A percentile compares a stretch with the other conserved stretches of the same genome.
phyloP scores from a whole-genome alignment of 2,888 invertebrate genomes.

The Dermolepida albohirtum region DNA sequence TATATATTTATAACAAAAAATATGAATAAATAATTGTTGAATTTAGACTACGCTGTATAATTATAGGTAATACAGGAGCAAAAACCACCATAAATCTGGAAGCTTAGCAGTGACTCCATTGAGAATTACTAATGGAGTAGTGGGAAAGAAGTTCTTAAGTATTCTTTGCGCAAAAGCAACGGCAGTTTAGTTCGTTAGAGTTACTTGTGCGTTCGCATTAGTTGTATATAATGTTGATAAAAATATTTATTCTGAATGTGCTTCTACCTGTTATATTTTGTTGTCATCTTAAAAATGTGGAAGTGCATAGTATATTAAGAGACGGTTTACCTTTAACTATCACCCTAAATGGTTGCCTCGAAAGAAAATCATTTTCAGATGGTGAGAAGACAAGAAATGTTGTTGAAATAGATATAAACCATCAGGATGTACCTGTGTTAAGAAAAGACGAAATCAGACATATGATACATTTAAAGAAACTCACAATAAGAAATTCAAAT shows the following conservation, averaged over 20 bases:
- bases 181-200: no score
- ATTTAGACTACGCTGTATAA: no score
- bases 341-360: constrained; percentile 33
- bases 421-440: constrained; percentile 33
- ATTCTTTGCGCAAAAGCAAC: no score
- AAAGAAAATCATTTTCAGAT: constrained; percentile 28
- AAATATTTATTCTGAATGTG: background rate
- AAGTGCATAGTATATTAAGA: constrained; percentile 8
- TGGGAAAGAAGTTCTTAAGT: no score
- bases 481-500: constrained; percentile 37
- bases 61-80: no score
- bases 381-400: constrained; percentile 15
- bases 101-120: no score
- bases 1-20: no score
- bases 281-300: constrained; percentile 2
- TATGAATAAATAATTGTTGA: no score
- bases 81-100: no score
- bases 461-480: constrained; percentile 8
- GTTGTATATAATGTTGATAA: constrained; percentile 3
- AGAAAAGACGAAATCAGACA: constrained; percentile 36
- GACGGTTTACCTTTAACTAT: constrained; percentile 21
- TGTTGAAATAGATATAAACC: constrained; percentile 32
- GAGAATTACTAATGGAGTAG: no score
- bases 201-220: no score
- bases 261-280: constrained; percentile 10